These are phyloP conservation scores for Nipponia nippon DNA, from an alignment of 2,113 vertebrate species.

Conservation along the genomic window DNA sequence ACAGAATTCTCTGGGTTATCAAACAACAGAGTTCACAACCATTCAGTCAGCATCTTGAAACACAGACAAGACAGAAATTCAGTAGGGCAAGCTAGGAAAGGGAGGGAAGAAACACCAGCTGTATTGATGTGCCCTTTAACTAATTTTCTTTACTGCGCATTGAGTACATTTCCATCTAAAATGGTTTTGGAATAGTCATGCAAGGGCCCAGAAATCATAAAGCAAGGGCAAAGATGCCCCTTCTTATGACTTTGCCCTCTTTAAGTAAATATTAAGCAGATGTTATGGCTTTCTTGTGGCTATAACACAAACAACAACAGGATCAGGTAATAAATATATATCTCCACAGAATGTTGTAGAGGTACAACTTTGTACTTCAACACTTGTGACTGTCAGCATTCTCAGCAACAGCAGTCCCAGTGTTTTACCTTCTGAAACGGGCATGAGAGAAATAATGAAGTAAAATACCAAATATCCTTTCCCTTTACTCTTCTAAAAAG, in stretches of 20 bases:
- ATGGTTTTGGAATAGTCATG: not conserved
- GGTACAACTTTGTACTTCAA: not conserved
- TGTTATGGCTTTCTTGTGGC: not conserved
- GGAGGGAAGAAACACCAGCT: not conserved
- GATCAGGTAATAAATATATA: not conserved
- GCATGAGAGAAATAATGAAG: not conserved
- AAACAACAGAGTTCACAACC: not conserved
- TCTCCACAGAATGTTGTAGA: not conserved
- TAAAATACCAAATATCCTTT: not conserved
- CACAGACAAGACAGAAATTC: not conserved
- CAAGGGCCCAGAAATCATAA: not conserved
- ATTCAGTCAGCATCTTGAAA: not conserved
- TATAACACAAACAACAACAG: not conserved
- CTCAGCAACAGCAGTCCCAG: not conserved
- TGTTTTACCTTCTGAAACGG: not conserved
- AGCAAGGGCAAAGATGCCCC: not conserved
- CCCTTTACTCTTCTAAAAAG: not conserved
- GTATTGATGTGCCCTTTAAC: not conserved
- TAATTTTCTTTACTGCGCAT: not conserved
- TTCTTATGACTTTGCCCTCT: not conserved
- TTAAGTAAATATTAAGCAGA: not conserved
- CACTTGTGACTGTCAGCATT: not conserved
- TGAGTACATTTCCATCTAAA: not conserved
- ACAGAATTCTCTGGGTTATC: not conserved
- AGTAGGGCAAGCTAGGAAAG: not conserved